These are phyloP conservation scores for Lepidurus packardi DNA, from an alignment of 1,140 invertebrate genomes.

Conservation along the genomic window DNA sequence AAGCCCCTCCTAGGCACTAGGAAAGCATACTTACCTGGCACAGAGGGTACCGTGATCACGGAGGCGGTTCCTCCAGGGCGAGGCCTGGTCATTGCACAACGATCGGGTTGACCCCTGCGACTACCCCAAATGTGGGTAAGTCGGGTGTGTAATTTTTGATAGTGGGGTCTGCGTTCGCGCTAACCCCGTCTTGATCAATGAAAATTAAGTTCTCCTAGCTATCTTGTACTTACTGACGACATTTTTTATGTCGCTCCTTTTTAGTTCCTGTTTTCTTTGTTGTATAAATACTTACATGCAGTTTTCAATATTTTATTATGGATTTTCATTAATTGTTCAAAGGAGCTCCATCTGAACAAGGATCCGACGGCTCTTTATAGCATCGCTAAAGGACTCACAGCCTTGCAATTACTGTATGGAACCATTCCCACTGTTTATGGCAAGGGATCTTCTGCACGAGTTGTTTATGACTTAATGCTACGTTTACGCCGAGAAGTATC, in stretches of 20 bases:
- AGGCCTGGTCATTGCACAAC: slow-evolving; percentile 64
- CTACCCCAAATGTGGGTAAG: slow-evolving; percentile 63
- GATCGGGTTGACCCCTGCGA: slow-evolving; percentile 64
- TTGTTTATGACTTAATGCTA: slow-evolving; percentile 81
- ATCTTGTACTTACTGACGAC: too few relatives aligned
- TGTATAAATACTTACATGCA: too few relatives aligned
- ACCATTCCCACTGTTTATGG: slow-evolving; percentile 82
- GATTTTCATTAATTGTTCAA: slow-evolving; percentile 41
- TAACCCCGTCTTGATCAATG: too few relatives aligned
- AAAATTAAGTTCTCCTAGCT: too few relatives aligned
- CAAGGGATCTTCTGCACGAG: slow-evolving; percentile 78
- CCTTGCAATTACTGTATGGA: slow-evolving; percentile 80
- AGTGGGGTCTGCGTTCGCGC: slow-evolving; percentile 59
- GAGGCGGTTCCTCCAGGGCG: slow-evolving; percentile 59
- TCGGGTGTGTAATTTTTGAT: slow-evolving; percentile 64
- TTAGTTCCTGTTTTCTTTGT: too few relatives aligned
- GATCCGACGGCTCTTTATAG: slow-evolving; percentile 82
- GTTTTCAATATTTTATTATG: too few relatives aligned
- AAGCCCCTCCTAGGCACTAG: neutral
- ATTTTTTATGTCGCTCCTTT: too few relatives aligned
- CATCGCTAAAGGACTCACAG: slow-evolving; percentile 78
- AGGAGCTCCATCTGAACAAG: slow-evolving; percentile 78
- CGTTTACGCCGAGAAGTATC: slow-evolving; percentile 65
- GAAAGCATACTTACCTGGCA: slow-evolving; percentile 55
- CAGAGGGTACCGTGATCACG: slow-evolving; percentile 57